phyloP scores from a whole-genome alignment of 1,140 invertebrate species.

The Ceratina calcarata region DNA sequence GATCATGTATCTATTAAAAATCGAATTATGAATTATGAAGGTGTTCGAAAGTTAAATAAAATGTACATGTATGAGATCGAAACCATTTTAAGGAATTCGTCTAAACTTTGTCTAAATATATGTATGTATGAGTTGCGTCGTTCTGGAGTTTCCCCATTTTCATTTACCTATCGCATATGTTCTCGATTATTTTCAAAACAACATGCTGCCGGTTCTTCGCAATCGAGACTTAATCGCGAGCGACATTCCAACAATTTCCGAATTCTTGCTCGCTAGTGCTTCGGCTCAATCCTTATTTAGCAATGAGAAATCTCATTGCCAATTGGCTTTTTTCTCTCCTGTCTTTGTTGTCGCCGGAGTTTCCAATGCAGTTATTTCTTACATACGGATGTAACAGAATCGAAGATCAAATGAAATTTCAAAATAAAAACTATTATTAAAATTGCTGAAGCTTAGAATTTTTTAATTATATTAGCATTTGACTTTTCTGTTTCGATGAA shows the following conservation, averaged over 20 bases:
- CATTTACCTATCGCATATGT: not conserved
- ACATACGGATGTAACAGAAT: too few relatives aligned
- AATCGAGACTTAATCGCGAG: slow-evolving; percentile 11
- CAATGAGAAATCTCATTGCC: slow-evolving; percentile 52
- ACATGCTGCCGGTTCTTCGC: not conserved
- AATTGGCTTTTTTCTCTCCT: slow-evolving; percentile 34
- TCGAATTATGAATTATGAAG: slow-evolving; percentile 9
- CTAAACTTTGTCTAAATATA: not conserved
- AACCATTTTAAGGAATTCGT: not conserved
- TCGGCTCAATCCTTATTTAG: slow-evolving; percentile 43
- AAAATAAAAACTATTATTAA: too few relatives aligned
- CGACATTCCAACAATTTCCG: slow-evolving; percentile 53
- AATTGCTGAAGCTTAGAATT: too few relatives aligned
- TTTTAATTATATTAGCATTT: too few relatives aligned
- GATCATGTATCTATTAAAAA: too few relatives aligned
- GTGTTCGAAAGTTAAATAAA: slow-evolving; percentile 9
- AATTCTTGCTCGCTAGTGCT: slow-evolving; percentile 39
- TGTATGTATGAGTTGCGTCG: too few relatives aligned
- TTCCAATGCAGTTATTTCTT: not conserved
- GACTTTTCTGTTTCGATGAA: too few relatives aligned
- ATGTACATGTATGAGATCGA: not conserved
- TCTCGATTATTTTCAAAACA: slow-evolving; percentile 15
- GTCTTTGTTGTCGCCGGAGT: not conserved
- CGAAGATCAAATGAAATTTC: too few relatives aligned
- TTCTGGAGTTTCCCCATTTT: slow-evolving; percentile 14